Base-by-base conservation (phyloP, 1,140 invertebrate genomes). In the Tetramorium simillimum region DNA sequence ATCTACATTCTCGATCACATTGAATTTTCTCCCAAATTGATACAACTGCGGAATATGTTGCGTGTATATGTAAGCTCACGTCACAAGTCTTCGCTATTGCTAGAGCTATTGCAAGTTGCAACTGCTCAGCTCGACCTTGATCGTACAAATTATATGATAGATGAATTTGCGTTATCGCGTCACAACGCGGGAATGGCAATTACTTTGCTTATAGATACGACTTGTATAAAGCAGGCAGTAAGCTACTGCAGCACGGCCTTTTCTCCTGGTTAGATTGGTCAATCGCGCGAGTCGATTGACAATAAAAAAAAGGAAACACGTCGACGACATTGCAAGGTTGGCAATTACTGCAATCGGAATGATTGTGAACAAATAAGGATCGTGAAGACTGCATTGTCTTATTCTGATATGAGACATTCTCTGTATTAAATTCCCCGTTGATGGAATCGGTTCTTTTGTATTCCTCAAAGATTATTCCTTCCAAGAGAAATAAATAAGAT, bases 321-420 rank as follows among this genome's bases (percentile, higher is more conserved):
- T 62, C 80, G 85, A 76, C 89, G 46, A 14, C 91, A 92, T 92
- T 92, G 91, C 92, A 92, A 92, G 92, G 92, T 88, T 91, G 90
- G 62, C 43, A 43, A 53, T 63, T 92, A 87, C 87, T 84, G 90
- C 86, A 92, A 92, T 88, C 62, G 40, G 43, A 24, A 46, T 90
- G 88, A 90, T 60, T 2, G 28, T 2, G 28, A 33, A 87, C 87
- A 90, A 90, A 33, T 33, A 33, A 33, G 3, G 33, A 33, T 33
- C 46, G 18, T 24, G 56, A 40, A 43, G 56, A 18, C 37, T 12
- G 49, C 40, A 2, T 24, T 65, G 69, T 16, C 62, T 88, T 67
- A 43, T 75, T 37, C n/a, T n/a, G n/a, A n/a, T n/a, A 67, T 60
- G 60, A 87, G 21, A 58, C 21, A 10, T 58, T 58, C 12, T 58